Percentiles rank a stretch among this genome's conserved stretches.
Evolutionary conservation across 1,140 invertebrate species (phyloP).

Genomic region (Drosophila tristis): DNA sequence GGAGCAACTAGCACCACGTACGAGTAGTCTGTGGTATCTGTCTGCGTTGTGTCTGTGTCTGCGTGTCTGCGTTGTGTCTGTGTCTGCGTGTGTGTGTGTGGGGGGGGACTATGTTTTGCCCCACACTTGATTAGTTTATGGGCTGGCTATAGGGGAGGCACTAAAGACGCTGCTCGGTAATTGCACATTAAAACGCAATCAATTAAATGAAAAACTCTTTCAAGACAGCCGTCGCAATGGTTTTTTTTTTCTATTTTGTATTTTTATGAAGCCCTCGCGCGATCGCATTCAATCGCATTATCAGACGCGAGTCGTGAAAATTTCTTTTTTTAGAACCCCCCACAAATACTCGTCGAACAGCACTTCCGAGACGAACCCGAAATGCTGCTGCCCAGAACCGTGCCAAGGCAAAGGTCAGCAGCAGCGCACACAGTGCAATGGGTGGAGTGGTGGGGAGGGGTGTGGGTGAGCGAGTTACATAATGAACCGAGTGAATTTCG

Average conservation of each 20-base stretch:
- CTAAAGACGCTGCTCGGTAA: conserved; percentile 25
- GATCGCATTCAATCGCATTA: conserved; percentile 45
- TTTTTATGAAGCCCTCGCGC: conserved; percentile 27
- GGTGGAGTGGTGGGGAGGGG: neutral
- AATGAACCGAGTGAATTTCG: neutral
- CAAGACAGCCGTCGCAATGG: conserved; percentile 34
- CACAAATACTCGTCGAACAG: conserved; percentile 28
- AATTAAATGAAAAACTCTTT: conserved; percentile 55
- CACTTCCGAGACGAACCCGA: conserved; percentile 42
- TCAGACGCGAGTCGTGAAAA: conserved; percentile 48
- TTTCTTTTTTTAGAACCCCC: conserved; percentile 12
- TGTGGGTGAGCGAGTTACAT: conserved; percentile 16
- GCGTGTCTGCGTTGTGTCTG: too few species aligned
- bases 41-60: too few species aligned
- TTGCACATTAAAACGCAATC: conserved; percentile 67
- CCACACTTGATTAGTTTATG: conserved; percentile 20
- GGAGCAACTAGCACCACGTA: too few species aligned
- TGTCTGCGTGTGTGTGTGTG: too few species aligned
- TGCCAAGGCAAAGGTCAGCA: conserved; percentile 57
- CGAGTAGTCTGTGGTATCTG: too few species aligned
- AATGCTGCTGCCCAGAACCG: conserved; percentile 35
- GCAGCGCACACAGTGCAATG: too few species aligned
- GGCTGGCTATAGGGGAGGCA: conserved; percentile 2
- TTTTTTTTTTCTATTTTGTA: too few species aligned
- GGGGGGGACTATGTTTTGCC: too few species aligned